These are phyloP conservation scores for Megaleporinus macrocephalus DNA, from an alignment of 2,113 vertebrate species.

Conservation along the genomic window DNA sequence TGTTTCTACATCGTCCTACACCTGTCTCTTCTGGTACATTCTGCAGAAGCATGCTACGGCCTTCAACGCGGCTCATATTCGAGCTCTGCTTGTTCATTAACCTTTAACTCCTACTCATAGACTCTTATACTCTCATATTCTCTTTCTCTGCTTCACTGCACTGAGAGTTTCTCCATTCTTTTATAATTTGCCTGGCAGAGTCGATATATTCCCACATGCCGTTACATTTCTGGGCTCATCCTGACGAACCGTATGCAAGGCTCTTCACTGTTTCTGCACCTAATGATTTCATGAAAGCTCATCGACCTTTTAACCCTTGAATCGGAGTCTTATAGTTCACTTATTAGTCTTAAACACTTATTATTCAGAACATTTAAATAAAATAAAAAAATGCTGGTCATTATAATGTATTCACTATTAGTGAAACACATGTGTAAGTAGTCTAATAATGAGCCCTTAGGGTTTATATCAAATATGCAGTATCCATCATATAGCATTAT, in stretches of 20 bases:
- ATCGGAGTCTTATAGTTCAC: too few species aligned
- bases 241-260: neutral
- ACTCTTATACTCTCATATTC: neutral
- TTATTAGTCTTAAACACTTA: too few species aligned
- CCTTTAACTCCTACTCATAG: neutral
- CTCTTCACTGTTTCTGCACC: neutral
- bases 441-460: too few species aligned
- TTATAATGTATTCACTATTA: too few species aligned
- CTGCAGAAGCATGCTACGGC: neutral
- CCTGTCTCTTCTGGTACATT: neutral
- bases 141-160: slow-evolving; percentile 15
- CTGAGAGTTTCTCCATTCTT: slow-evolving; percentile 29
- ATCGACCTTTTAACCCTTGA: too few species aligned
- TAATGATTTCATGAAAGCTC: neutral
- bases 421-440: too few species aligned
- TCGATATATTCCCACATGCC: neutral
- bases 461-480: too few species aligned
- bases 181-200: slow-evolving; percentile 4
- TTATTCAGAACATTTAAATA: too few species aligned
- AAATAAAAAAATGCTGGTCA: too few species aligned
- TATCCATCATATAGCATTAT: too few species aligned
- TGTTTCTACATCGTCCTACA: neutral
- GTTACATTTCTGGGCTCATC: slow-evolving; percentile 2
- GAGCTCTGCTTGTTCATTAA: neutral
- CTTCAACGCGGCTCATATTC: neutral